These are phyloP conservation scores for Bucorvus abyssinicus DNA, from an alignment of 2,797 vertebrate genomes.

Conservation along the genomic window DNA sequence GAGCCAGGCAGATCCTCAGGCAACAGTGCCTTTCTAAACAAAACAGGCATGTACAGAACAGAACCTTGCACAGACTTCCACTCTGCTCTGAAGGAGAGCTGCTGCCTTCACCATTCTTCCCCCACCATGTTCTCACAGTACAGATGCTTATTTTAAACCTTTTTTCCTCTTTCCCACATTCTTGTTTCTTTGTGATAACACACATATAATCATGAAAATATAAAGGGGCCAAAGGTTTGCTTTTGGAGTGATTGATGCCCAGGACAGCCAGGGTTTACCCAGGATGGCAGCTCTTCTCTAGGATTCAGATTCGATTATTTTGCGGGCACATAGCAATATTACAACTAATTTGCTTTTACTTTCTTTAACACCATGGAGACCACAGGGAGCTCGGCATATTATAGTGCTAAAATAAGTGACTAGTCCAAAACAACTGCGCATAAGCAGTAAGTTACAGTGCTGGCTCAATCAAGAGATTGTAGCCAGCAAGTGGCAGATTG, in stretches of 20 bases:
- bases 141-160: slow-evolving; percentile 47
- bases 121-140: slow-evolving; percentile 46
- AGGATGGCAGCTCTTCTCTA: neutral
- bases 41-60: neutral
- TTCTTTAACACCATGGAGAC: neutral
- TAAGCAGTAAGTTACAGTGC: neutral
- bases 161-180: slow-evolving; percentile 50
- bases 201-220: slow-evolving; percentile 66
- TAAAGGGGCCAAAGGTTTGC: slow-evolving; percentile 30
- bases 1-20: neutral
- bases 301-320: neutral
- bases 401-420: neutral
- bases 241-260: neutral
- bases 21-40: neutral
- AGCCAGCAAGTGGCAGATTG: neutral
- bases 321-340: neutral
- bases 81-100: neutral
- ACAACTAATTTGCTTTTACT: neutral
- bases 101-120: neutral
- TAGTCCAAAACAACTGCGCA: neutral
- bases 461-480: neutral
- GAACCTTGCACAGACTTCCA: neutral
- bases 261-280: neutral
- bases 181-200: slow-evolving; percentile 50
- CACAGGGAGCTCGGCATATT: neutral